These are phyloP conservation scores for Rhabdomys dilectus DNA, from an alignment of 2,113 vertebrate species.

Conservation along the genomic window DNA sequence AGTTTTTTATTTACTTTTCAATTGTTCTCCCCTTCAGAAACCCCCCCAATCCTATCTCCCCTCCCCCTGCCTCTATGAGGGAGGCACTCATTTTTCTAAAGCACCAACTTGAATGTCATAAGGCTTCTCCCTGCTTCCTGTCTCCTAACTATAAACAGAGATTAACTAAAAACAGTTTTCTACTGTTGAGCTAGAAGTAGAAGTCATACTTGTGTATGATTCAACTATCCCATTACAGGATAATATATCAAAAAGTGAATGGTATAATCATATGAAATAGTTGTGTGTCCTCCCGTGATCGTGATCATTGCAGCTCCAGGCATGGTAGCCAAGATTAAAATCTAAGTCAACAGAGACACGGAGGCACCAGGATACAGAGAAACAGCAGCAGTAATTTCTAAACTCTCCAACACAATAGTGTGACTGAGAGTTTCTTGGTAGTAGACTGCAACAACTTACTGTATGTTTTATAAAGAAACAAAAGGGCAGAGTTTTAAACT, in stretches of 20 bases:
- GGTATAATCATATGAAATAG: not conserved
- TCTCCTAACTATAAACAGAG: not conserved
- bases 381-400: not conserved
- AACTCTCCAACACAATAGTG: not conserved
- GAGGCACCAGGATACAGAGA: not conserved
- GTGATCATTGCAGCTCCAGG: not conserved
- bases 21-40: no score
- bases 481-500: not conserved
- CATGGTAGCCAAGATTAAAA: not conserved
- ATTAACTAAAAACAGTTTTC: not conserved
- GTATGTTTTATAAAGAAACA: not conserved
- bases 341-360: not conserved
- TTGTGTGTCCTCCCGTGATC: not conserved
- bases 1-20: no score
- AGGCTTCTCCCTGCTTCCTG: not conserved
- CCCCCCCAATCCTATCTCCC: no score
- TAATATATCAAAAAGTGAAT: not conserved
- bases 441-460: not conserved
- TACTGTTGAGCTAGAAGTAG: not conserved
- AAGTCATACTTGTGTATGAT: not conserved
- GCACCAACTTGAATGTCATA: not conserved
- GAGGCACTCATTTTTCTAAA: not conserved
- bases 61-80: no score
- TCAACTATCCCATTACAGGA: not conserved
- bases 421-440: no score